phyloP scores from a whole-genome alignment of 1,140 invertebrate species.

The Leptestheria dahalacensis region DNA sequence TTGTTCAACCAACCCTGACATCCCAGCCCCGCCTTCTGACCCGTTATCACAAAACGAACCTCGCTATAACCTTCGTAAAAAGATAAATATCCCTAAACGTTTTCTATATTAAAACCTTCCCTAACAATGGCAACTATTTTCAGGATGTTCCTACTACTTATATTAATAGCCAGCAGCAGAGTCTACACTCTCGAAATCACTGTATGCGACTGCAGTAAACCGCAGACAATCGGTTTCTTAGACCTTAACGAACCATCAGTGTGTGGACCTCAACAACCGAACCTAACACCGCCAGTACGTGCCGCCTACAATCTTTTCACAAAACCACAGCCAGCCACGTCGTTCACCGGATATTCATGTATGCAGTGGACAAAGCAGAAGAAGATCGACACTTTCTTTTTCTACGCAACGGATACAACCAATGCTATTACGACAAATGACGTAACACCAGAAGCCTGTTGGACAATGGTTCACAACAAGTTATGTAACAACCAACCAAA shows the following conservation, averaged over 20 bases:
- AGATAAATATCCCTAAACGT: too few species aligned
- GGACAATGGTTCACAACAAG: not conserved
- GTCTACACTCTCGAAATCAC: conserved; percentile 1
- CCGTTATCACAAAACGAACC: too few species aligned
- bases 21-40: too few species aligned
- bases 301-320: not conserved
- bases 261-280: not conserved
- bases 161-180: too few species aligned
- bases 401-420: not conserved
- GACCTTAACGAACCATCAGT: not conserved
- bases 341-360: not conserved
- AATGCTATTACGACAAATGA: not conserved
- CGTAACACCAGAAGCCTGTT: not conserved
- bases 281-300: not conserved
- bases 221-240: not conserved
- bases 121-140: too few species aligned
- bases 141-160: too few species aligned
- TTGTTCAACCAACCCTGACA: too few species aligned
- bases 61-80: too few species aligned
- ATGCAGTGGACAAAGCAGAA: not conserved
- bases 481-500: not conserved
- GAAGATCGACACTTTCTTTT: not conserved
- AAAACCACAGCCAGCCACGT: not conserved
- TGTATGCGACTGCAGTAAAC: not conserved
- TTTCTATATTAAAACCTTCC: too few species aligned